These are phyloP conservation scores for Drosophila tropicalis DNA, from an alignment of 1,140 invertebrate species.

Conservation along the genomic window DNA sequence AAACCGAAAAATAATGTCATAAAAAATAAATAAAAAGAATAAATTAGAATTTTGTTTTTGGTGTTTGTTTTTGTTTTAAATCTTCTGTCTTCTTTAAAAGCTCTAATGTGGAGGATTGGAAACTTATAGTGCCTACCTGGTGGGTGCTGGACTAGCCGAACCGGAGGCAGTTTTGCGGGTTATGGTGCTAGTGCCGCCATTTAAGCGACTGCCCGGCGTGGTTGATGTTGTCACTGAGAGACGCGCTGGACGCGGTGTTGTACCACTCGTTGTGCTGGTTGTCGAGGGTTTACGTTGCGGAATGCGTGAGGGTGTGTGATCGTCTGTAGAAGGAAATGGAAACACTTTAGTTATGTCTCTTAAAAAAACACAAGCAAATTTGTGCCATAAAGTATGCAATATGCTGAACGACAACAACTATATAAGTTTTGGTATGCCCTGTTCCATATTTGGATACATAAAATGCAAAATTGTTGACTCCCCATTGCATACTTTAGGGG, in stretches of 20 bases:
- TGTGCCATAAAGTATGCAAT: too few species aligned
- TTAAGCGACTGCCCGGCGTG: conserved; percentile 83
- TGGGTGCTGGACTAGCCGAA: conserved; percentile 87
- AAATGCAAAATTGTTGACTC: too few species aligned
- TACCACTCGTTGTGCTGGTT: conserved; percentile 85
- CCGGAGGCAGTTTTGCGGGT: conserved; percentile 90
- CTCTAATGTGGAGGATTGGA: background rate
- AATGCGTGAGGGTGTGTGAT: conserved; percentile 89
- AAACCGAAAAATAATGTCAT: conserved; percentile 9
- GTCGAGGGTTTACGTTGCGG: conserved; percentile 87
- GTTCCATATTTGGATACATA: too few species aligned
- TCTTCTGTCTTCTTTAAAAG: background rate
- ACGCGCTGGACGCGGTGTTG: conserved; percentile 84
- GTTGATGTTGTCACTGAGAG: conserved; percentile 83
- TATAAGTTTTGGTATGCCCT: too few species aligned
- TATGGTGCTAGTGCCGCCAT: conserved; percentile 84
- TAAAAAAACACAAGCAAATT: too few species aligned
- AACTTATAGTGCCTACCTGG: conserved; percentile 85
- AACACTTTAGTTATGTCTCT: too few species aligned
- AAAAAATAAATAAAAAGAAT: conserved; percentile 1
- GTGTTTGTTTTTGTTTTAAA: background rate
- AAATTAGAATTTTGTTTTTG: conserved; percentile 5
- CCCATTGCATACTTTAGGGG: too few species aligned
- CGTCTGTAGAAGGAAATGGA: conserved; percentile 84
- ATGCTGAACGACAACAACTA: too few species aligned